These are phyloP conservation scores for Onychomys torridus DNA, from an alignment of 2,797 vertebrate species.

Conservation along the genomic window DNA sequence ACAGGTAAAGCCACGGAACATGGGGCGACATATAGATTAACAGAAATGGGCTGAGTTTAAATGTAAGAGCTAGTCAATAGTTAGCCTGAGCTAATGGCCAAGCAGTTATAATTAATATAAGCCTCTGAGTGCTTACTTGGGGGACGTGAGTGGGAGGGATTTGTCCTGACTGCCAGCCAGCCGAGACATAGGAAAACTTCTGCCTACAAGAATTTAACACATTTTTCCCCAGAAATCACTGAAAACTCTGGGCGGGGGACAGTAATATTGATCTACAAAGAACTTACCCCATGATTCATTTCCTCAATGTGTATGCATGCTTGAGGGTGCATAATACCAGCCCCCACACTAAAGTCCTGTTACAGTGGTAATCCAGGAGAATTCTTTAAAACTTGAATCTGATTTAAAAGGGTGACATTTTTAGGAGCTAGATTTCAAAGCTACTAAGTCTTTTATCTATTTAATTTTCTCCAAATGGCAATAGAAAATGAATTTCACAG, in stretches of 20 bases:
- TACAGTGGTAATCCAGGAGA: constrained; percentile 52
- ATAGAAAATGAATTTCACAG: constrained; percentile 84
- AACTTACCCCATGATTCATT: constrained; percentile 72
- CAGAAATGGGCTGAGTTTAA: no score
- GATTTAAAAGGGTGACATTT: constrained; percentile 80
- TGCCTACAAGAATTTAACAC: constrained; percentile 69
- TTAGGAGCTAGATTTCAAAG: constrained; percentile 79
- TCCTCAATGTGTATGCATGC: constrained; percentile 67
- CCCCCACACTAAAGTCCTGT: constrained; percentile 46
- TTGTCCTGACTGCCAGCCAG: no score
- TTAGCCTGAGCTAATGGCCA: no score
- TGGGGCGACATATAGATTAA: no score
- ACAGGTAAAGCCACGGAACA: no score
- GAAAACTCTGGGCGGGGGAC: constrained; percentile 71
- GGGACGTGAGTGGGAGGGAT: no score
- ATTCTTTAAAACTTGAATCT: constrained; percentile 78
- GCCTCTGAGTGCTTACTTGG: no score
- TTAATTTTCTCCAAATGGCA: constrained; percentile 82
- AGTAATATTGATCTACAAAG: constrained; percentile 54
- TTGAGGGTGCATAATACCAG: constrained; percentile 63
- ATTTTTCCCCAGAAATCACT: constrained; percentile 75
- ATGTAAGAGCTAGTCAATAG: no score
- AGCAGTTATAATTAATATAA: no score
- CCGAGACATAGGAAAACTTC: no score
- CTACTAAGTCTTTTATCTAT: constrained; percentile 66